A percentile compares a stretch with the other conserved stretches of the same genome.
Evolutionary conservation across 2,797 vertebrate genomes (phyloP).

Genomic region (Phataginus tricuspis): DNA sequence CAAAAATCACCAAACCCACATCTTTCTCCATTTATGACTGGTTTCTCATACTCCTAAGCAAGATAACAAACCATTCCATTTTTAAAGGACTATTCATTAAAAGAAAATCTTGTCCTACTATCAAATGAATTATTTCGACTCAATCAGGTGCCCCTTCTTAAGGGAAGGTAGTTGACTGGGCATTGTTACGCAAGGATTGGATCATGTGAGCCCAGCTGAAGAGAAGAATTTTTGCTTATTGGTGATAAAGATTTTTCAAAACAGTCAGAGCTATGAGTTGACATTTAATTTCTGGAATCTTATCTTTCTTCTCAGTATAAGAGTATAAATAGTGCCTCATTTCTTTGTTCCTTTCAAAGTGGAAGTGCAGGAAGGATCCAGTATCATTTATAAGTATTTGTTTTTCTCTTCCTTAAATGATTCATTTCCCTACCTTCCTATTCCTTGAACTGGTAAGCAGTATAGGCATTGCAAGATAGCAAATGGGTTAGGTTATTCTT

Average conservation of each 20-base stretch:
- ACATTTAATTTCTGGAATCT: neutral
- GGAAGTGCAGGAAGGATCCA: neutral
- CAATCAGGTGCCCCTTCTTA: neutral
- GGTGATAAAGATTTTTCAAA: neutral
- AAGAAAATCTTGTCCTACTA: neutral
- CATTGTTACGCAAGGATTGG: neutral
- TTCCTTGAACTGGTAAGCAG: neutral
- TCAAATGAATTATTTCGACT: slow-evolving; percentile 2
- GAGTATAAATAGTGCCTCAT: neutral
- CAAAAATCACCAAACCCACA: neutral
- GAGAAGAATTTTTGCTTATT: slow-evolving; percentile 1
- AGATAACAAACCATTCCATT: neutral
- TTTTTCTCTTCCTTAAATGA: slow-evolving; percentile 19
- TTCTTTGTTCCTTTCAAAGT: slow-evolving; percentile 40
- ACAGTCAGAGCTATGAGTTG: neutral
- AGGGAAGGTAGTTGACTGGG: neutral
- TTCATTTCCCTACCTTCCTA: neutral
- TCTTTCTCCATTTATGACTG: neutral
- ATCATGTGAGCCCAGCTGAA: neutral
- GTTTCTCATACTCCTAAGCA: neutral
- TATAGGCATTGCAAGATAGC: neutral
- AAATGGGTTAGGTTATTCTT: neutral
- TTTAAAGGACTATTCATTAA: neutral
- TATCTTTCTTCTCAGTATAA: neutral
- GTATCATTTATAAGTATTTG: neutral